Base-by-base conservation (phyloP, 64 coral and sea anemone species). In the Actinia tenebrosa region DNA sequence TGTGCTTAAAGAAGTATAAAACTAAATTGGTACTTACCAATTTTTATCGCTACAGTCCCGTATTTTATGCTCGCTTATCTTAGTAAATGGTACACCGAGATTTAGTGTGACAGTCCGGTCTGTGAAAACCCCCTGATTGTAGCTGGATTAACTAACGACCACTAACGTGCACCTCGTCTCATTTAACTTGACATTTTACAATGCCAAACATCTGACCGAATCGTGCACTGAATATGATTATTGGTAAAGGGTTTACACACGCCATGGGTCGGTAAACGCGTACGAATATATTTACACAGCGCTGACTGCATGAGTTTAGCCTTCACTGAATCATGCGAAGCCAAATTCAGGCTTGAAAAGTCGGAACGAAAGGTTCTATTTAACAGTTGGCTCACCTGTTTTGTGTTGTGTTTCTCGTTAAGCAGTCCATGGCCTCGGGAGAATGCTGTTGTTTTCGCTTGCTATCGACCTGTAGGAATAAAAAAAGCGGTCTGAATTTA, bases 151-250 rank as follows among this genome's bases (percentile, higher is more conserved):
- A 75, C 69, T 75, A 75, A 43, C 69, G 1, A 0, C 11, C 25
- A 75, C 69, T 75, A 75, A 43, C 69, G 1, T 3, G 26, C 25
- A 14, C 26, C 10, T 16, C 25, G 69, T 15, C 69, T 42, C 25
- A 75, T 75, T 30, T 30, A 75, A 26, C 26, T 10, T 66, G 16
- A 58, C 13, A 58, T 58, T 66, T n/a, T 23, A 23, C 19, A n/a
- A 23, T 66, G 27, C 42, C 79, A 53, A 46, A 53, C 79, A 46
- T 81, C 8, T 53, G 50, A 59, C 44, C 14, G 82, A 56, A 3
- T 84, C 82, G 82, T 84, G 82, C 52, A 56, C 15, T 56, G 82
- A 84, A 84, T 84, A 84, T 4, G 30, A 84, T 84, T 84, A 84
- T 59, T 84, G 44, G 23, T 30, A 30, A 84, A n/a, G 17, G 79